These are phyloP conservation scores for Lepus timidus DNA, from an alignment of 2,113 vertebrate genomes.

Conservation along the genomic window DNA sequence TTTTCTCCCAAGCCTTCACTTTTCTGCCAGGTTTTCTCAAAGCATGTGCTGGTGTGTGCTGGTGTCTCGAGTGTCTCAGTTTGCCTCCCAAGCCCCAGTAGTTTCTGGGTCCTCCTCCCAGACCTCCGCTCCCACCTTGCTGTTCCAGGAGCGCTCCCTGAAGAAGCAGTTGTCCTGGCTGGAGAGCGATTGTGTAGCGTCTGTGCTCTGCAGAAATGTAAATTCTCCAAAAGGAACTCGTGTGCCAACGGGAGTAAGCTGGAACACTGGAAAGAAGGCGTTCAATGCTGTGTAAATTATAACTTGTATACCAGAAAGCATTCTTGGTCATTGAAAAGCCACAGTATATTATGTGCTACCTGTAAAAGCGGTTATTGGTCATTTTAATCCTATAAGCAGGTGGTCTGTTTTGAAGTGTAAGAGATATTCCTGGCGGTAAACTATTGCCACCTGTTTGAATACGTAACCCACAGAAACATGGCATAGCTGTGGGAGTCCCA, in stretches of 20 bases:
- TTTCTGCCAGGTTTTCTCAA: conserved; percentile 8
- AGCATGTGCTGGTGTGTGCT: not conserved
- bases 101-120: not conserved
- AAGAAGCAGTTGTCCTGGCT: not conserved
- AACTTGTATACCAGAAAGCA: not conserved
- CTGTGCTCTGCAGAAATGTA: not conserved
- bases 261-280: not conserved
- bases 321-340: conserved; percentile 33
- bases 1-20: not conserved
- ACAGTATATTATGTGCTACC: not conserved
- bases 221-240: not conserved
- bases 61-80: not conserved
- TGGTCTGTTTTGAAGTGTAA: not conserved
- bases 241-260: not conserved
- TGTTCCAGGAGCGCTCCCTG: not conserved
- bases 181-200: not conserved
- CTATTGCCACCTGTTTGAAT: not conserved
- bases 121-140: not conserved
- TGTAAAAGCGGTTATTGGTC: not conserved
- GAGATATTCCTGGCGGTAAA: not conserved
- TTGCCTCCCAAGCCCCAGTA: not conserved
- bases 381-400: not conserved
- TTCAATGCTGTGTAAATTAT: not conserved
- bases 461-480: not conserved
- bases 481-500: not conserved